phyloP scores from a whole-genome alignment of 1,140 invertebrate species.

The Zaprionus africanus region DNA sequence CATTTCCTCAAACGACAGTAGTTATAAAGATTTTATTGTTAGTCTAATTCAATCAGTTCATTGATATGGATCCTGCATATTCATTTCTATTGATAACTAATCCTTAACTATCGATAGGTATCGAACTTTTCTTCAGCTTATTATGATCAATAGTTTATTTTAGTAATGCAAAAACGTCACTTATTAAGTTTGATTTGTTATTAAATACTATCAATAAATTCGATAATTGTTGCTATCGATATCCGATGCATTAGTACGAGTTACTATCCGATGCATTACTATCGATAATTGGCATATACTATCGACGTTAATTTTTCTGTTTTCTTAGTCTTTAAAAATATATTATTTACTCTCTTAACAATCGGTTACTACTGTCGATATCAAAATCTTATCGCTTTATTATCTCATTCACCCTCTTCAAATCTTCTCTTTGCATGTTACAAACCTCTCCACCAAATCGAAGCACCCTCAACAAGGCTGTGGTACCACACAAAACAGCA shows the following conservation, averaged over 20 bases:
- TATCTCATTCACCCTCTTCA: background rate
- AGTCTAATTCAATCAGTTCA: no score
- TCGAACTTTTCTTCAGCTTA: background rate
- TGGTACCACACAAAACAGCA: conserved; percentile 1
- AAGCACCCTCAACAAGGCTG: conserved; percentile 12
- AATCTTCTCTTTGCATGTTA: background rate
- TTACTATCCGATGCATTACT: no score
- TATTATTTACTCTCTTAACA: no score
- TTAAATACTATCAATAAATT: no score
- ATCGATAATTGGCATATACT: background rate
- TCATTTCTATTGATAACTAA: no score
- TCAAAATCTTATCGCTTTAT: background rate
- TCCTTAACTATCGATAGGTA: background rate
- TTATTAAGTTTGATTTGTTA: background rate
- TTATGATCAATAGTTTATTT: background rate
- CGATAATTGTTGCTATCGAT: background rate
- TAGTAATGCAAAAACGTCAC: no score
- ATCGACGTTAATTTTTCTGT: no score
- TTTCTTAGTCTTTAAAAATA: no score
- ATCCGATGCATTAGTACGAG: no score
- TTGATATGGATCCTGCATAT: no score
- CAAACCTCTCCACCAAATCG: background rate
- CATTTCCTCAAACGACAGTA: no score
- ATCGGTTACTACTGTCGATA: background rate
- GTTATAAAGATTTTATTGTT: no score